These are phyloP conservation scores for Falco punctatus DNA, from an alignment of 2,113 vertebrate species.

Conservation along the genomic window DNA sequence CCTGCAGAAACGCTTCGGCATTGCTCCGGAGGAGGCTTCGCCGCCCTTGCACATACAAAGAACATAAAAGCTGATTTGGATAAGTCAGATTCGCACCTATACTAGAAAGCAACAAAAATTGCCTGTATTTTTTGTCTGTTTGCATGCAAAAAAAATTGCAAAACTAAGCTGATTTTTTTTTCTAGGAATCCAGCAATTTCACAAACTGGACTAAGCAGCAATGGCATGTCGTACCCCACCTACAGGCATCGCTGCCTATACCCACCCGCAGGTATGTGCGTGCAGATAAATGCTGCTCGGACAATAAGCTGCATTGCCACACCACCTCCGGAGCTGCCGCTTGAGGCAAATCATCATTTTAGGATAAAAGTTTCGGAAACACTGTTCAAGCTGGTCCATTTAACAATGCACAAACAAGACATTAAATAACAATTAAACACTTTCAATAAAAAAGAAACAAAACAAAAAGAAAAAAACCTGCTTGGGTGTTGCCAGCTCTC, in stretches of 20 bases:
- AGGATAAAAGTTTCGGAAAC: background rate
- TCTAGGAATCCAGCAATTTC: background rate
- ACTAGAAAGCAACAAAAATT: background rate
- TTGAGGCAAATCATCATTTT: background rate
- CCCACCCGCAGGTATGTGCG: rapidly evolving
- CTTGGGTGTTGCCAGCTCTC: background rate
- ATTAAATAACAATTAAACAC: background rate
- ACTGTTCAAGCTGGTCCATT: background rate
- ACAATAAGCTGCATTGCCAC: rapidly evolving
- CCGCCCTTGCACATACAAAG: background rate
- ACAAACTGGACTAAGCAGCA: rapidly evolving
- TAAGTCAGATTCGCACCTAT: background rate
- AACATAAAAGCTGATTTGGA: background rate
- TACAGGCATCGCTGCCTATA: rapidly evolving
- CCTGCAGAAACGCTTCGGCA: rapidly evolving
- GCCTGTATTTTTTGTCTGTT: rapidly evolving
- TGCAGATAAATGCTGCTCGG: background rate
- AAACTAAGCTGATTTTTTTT: background rate
- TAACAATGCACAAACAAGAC: constrained; percentile 9
- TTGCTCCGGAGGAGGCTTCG: background rate
- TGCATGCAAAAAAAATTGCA: too few relatives aligned
- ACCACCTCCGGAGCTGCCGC: background rate
- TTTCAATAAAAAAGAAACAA: background rate
- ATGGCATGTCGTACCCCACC: rapidly evolving
- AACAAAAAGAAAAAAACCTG: too few relatives aligned